phyloP scores from a whole-genome alignment of 1,140 invertebrate species.

The Solen grandis region DNA sequence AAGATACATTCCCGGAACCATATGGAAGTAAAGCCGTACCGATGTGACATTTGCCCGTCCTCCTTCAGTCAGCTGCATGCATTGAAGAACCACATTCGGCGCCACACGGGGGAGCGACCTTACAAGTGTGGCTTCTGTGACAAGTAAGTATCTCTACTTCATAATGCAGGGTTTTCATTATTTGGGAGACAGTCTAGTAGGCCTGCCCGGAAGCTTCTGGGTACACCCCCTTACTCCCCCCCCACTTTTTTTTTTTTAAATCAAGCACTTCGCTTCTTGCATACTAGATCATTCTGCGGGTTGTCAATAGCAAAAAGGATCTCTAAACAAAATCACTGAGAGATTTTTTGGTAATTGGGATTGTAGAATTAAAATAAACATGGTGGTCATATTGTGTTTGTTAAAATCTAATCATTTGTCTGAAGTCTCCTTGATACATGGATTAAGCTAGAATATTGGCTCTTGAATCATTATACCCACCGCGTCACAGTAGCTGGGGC shows the following conservation, averaged over 20 bases:
- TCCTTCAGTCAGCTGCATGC: conserved; percentile 42
- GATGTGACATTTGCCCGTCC: conserved; percentile 35
- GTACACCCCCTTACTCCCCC: background rate
- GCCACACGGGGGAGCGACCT: conserved; percentile 50
- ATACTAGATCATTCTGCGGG: background rate
- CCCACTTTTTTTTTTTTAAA: background rate
- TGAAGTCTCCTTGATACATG: no score
- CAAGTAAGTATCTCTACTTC: conserved; percentile 3
- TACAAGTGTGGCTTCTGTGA: conserved; percentile 67
- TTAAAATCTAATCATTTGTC: no score
- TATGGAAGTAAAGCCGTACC: conserved; percentile 30
- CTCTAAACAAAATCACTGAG: background rate
- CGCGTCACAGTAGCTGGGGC: no score
- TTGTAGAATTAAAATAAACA: no score
- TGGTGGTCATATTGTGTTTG: no score
- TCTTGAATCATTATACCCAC: no score
- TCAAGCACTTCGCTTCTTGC: background rate
- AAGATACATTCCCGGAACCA: conserved; percentile 39
- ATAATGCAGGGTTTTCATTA: background rate
- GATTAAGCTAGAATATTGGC: no score
- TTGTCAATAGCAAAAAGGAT: background rate
- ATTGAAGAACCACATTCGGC: conserved; percentile 35
- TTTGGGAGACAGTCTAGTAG: background rate
- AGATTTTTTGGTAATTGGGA: no score
- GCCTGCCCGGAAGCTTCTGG: background rate